Percentiles rank a stretch among this genome's conserved stretches.
These are phyloP conservation scores for Phocoena phocoena DNA, from an alignment of 2,113 vertebrate species.

Conservation along the genomic window DNA sequence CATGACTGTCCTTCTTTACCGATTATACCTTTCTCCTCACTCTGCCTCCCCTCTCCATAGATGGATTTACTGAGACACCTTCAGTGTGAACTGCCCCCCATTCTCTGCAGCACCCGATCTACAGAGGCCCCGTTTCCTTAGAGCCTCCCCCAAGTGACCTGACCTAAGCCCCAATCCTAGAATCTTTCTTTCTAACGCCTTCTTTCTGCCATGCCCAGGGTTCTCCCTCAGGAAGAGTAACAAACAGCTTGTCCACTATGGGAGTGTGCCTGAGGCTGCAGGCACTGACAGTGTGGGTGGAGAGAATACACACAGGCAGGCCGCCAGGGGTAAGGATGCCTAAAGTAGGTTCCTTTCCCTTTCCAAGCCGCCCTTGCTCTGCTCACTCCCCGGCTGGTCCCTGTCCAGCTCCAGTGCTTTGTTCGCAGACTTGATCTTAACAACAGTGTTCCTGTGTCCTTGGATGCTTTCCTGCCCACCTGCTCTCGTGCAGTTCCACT, in stretches of 20 bases:
- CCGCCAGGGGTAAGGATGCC: too few species aligned
- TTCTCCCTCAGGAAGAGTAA: neutral
- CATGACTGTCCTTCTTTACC: neutral
- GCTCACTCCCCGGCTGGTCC: too few species aligned
- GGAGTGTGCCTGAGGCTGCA: neutral
- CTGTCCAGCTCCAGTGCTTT: neutral
- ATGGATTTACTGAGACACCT: too few species aligned
- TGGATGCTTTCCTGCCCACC: neutral
- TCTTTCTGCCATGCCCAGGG: neutral
- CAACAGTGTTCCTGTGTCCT: neutral
- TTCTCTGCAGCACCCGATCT: neutral
- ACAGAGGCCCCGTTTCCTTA: neutral
- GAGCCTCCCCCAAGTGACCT: neutral
- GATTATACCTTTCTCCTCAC: neutral
- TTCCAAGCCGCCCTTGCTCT: neutral
- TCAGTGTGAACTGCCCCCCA: fast-evolving
- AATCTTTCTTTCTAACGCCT: neutral
- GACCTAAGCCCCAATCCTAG: neutral
- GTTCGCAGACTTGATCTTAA: neutral
- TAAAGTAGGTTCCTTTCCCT: neutral
- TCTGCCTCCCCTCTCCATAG: neutral
- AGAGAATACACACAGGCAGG: neutral
- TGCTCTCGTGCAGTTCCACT: neutral
- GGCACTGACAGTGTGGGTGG: neutral
- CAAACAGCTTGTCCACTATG: neutral